A percentile compares a stretch with the other conserved stretches of the same genome.
phyloP scores from a whole-genome alignment of 2,113 vertebrate species.

The Rana temporaria region DNA sequence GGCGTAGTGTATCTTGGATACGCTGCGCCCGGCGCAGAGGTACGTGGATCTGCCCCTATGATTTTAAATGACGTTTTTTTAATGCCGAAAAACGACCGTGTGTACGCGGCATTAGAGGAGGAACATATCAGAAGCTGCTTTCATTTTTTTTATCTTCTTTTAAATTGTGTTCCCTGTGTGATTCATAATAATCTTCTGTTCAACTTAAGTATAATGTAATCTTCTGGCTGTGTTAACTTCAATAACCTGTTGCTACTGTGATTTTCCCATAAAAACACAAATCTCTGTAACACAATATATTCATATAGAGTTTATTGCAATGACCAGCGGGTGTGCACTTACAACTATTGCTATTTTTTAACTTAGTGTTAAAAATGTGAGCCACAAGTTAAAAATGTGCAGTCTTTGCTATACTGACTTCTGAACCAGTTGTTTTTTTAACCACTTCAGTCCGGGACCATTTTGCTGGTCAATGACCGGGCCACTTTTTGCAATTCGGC shows the following conservation, averaged over 20 bases:
- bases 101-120: no score
- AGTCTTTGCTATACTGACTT: not conserved
- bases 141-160: not conserved
- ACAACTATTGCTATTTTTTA: no score
- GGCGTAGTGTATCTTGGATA: no score
- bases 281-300: conserved; percentile 14
- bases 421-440: not conserved
- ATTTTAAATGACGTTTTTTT: no score
- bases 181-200: conserved; percentile 11
- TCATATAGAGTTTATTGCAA: not conserved
- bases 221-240: conserved; percentile 3
- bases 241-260: not conserved
- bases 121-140: not conserved
- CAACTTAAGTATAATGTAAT: conserved; percentile 5
- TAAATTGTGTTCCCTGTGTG: not conserved
- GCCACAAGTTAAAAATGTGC: not conserved
- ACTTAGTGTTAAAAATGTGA: no score
- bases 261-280: conserved; percentile 4
- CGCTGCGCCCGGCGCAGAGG: no score
- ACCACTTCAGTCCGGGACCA: no score
- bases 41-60: no score
- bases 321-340: conserved; percentile 2
- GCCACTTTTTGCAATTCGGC: no score
- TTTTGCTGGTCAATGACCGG: no score
- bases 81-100: no score